Evolutionary conservation across 2,113 vertebrate genomes (phyloP), one percentile per base, ranked within the genome.

Genomic region (Pelodiscus sinensis): DNA sequence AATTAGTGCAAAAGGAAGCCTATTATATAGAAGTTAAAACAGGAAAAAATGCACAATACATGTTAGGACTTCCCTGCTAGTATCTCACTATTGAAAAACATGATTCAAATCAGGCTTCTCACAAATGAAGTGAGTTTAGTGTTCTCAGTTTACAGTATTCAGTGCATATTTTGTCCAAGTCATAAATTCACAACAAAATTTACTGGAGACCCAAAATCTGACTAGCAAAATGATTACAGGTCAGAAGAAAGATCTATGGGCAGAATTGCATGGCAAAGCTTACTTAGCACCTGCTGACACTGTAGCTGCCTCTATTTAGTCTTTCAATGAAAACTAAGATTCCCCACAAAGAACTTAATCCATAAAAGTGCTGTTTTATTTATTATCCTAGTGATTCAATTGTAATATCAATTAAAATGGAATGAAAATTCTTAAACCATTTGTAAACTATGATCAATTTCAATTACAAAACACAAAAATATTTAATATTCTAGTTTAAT

Each of bases 401-500:
- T 92, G 92, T 96, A 87, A 60, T 86, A 95, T 96, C 95, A 95
- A 94, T 80, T 96, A 93, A 90, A 97, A 92, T 1, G 11, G 90
- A 80, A 92, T 96, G 94, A 96, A 96, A 97, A 97, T 95, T 87
- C 83, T 38, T 90, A 93, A 97, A 86, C 75, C 93, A 95, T 93
- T 86, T 95, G 71, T 86, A 96, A 93, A 96, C 90, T 94, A 97
- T 31, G 93, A 96, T 95, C 60, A 95, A 93, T 97, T 97, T 94
- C 96, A 98, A 98, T 98, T 97, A 97, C 88, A 98, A 56, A 96
- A 96, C 93, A 93, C 92, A 92, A 91, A 95, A 90, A 96, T 96
- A 93, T 97, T 98, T 96, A 94, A 93, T 96, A 97, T 97, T 87
- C 93, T 4, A 9, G 88, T 96, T 95, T 96, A n/a, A 96, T 97